phyloP scores from a whole-genome alignment of 2,113 vertebrate genomes.

The Ranitomeya imitator region DNA sequence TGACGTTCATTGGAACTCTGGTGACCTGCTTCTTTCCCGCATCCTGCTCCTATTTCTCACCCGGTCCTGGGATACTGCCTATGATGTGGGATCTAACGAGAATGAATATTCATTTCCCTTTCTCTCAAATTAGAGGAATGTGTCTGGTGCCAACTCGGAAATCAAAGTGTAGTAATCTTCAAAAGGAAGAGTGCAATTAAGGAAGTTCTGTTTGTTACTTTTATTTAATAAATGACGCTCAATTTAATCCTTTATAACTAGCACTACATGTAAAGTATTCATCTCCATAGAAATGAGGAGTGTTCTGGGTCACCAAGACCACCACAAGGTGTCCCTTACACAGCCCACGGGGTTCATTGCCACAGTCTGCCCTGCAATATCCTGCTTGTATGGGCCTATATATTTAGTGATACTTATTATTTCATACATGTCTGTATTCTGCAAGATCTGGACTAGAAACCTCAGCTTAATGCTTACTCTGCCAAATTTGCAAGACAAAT shows the following conservation, averaged over 20 bases:
- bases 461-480: too few relatives aligned
- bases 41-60: neutral
- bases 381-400: too few relatives aligned
- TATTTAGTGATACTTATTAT: too few relatives aligned
- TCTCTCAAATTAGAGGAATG: neutral
- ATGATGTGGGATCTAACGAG: neutral
- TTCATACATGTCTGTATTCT: too few relatives aligned
- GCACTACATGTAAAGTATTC: neutral
- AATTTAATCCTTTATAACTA: neutral
- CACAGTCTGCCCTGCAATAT: neutral
- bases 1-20: neutral
- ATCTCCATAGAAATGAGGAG: neutral
- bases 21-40: constrained; percentile 4
- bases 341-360: neutral
- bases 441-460: too few relatives aligned
- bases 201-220: neutral
- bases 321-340: neutral
- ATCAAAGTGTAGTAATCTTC: constrained; percentile 2
- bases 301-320: neutral
- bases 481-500: too few relatives aligned
- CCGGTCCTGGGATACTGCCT: neutral
- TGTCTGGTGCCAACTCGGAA: neutral
- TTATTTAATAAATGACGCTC: neutral
- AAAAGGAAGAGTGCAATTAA: neutral
- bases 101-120: constrained; percentile 28